phyloP scores from a whole-genome alignment of 2,113 vertebrate species.

The Nipponia nippon region DNA sequence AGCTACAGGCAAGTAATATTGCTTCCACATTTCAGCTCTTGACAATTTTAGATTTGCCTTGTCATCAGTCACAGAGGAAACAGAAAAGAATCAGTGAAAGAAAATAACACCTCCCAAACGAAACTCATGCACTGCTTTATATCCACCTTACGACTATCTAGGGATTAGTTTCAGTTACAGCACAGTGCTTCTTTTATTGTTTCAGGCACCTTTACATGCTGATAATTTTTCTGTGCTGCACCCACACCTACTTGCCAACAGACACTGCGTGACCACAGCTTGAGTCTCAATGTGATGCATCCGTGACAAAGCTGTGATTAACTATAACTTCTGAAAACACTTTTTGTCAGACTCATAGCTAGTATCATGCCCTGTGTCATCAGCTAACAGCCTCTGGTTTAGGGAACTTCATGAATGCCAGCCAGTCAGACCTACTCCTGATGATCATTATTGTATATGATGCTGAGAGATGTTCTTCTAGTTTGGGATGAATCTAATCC shows the following conservation, averaged over 20 bases:
- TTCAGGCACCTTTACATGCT: not conserved
- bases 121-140: not conserved
- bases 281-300: not conserved
- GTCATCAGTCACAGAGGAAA: not conserved
- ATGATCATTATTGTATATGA: not conserved
- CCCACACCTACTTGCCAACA: not conserved
- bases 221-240: not conserved
- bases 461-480: not conserved
- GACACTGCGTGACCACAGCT: not conserved
- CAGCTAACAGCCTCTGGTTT: not conserved
- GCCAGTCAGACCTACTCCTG: not conserved
- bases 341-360: not conserved
- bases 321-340: not conserved
- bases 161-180: not conserved
- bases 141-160: not conserved
- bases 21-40: not conserved
- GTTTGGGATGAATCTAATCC: not conserved
- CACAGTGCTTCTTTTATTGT: not conserved
- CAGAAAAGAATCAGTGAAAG: not conserved
- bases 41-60: not conserved
- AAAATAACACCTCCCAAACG: not conserved
- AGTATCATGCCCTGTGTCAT: not conserved
- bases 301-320: not conserved
- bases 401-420: not conserved
- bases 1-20: not conserved